Conservation (phyloP, 2,888 invertebrate genomes). For the Ichneumon xanthorius region DNA sequence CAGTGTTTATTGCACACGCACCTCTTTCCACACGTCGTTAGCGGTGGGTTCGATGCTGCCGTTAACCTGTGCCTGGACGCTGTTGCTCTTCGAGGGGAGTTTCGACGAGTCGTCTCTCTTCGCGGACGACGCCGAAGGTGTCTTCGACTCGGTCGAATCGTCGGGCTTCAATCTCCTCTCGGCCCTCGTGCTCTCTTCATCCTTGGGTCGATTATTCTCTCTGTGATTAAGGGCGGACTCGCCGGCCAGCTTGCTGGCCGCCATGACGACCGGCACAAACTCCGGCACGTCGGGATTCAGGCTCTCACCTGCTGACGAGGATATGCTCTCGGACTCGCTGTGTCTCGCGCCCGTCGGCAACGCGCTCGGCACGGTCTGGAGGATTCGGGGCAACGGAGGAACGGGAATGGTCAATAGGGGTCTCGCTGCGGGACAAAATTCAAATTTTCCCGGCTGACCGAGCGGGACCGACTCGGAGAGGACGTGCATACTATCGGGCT, state of each 20-base stretch:
- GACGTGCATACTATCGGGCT: constrained; percentile 81
- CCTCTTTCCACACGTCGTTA: constrained; percentile 88
- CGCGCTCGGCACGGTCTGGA: constrained; percentile 81
- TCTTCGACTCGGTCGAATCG: constrained; percentile 4
- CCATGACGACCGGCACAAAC: constrained; percentile 89
- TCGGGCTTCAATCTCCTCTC: constrained; percentile 68
- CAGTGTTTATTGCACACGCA: constrained; percentile 76
- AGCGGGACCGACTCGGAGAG: constrained; percentile 59
- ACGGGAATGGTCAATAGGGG: constrained; percentile 89
- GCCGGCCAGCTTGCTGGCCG: constrained; percentile 58
- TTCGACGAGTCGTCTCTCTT: constrained; percentile 36
- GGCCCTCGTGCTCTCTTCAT: constrained; percentile 61
- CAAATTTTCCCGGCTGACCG: constrained; percentile 65
- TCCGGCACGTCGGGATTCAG: constrained; percentile 95
- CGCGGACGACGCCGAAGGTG: constrained; percentile 26
- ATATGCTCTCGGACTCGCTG: constrained; percentile 78
- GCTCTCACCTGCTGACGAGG: constrained; percentile 85
- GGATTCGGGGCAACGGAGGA: constrained; percentile 89
- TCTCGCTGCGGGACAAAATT: constrained; percentile 87
- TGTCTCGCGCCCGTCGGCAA: constrained; percentile 63
- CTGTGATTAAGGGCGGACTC: constrained; percentile 68
- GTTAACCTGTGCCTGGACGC: constrained; percentile 71
- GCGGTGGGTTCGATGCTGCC: constrained; percentile 73
- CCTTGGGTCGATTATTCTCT: constrained; percentile 49
- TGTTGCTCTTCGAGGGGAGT: constrained; percentile 28